Evolutionary conservation across 2,888 invertebrate genomes (phyloP), one percentile per base, ranked within the genome.

Genomic region (Amiota minor): DNA sequence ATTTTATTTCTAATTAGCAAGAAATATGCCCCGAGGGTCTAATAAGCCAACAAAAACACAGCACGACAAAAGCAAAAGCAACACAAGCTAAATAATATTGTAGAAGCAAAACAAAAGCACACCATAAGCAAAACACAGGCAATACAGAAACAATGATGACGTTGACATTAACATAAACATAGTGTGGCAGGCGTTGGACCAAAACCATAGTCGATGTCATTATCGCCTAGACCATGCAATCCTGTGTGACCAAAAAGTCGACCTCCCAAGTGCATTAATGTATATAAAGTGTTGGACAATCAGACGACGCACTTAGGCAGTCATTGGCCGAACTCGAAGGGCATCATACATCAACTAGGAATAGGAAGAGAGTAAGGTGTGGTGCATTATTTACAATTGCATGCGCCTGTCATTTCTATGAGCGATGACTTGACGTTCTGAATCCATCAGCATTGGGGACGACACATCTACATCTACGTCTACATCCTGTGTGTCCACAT

Each of bases 191-290:
- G 23, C 62, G 45, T 59, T 16, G 4, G 12, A 53, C 20, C 16
- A 18, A 20, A 18, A 59, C 18, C 59, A 16, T 20, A 20, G 9
- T 9, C 18, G 59, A 59, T 16, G 59, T 35, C 35, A 35, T 35
- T 35, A 8, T 35, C 2, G 35, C 35, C 35, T 35, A 35, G 35
- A 35, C 35, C 35, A 35, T 35, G 35, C 35, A 35, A 35, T 35
- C 35, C 35, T 35, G 35, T 35, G 35, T 35, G 35, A 35, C 35
- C 35, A 35, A 35, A 35, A 35, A 35, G 4, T 6, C 23, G 45
- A 62, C 62, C 62, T 62, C 45, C 62, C 62, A 45, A 62, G 45
- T 62, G 62, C 62, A 62, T 62, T 62, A 62, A 62, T 16, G n/a
- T 12, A 53, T 35, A 8, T 8, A 35, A 35, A 35, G 35, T 35